Conservation (phyloP, 2,888 invertebrate species). For the Odontothrips loti region DNA sequence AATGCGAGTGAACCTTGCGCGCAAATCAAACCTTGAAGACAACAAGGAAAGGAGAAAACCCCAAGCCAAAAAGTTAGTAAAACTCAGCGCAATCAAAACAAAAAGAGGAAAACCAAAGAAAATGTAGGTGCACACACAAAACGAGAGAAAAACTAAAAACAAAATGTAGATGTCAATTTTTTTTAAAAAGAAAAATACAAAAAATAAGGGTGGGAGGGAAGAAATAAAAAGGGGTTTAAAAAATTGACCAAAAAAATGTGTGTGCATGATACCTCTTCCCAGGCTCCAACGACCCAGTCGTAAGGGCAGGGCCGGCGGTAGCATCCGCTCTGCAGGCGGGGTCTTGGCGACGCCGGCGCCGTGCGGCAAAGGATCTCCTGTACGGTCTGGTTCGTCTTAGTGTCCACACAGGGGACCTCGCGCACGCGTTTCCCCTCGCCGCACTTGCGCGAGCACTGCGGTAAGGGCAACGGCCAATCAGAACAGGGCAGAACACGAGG, state of each 20-base stretch:
- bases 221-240: slow-evolving; percentile 28
- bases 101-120: neutral
- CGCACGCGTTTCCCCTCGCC: slow-evolving; percentile 59
- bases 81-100: neutral
- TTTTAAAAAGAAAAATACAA: neutral
- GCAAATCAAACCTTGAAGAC: too few relatives aligned
- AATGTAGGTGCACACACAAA: neutral
- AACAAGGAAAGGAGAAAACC: too few relatives aligned
- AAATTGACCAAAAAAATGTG: slow-evolving; percentile 29
- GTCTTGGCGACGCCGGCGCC: neutral
- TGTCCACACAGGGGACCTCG: slow-evolving; percentile 53
- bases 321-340: neutral
- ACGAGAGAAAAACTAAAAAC: neutral
- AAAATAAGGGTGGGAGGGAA: slow-evolving; percentile 18
- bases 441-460: slow-evolving; percentile 65
- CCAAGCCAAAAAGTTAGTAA: neutral
- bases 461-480: neutral
- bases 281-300: slow-evolving; percentile 54
- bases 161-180: neutral
- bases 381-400: slow-evolving; percentile 5
- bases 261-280: slow-evolving; percentile 54
- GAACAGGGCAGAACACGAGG: too few relatives aligned
- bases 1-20: neutral
- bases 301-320: slow-evolving; percentile 46
- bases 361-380: slow-evolving; percentile 17